A percentile compares a stretch with the other conserved stretches of the same genome.
Conservation (phyloP, 2,113 vertebrate species). For the Tragelaphus imberbis region DNA sequence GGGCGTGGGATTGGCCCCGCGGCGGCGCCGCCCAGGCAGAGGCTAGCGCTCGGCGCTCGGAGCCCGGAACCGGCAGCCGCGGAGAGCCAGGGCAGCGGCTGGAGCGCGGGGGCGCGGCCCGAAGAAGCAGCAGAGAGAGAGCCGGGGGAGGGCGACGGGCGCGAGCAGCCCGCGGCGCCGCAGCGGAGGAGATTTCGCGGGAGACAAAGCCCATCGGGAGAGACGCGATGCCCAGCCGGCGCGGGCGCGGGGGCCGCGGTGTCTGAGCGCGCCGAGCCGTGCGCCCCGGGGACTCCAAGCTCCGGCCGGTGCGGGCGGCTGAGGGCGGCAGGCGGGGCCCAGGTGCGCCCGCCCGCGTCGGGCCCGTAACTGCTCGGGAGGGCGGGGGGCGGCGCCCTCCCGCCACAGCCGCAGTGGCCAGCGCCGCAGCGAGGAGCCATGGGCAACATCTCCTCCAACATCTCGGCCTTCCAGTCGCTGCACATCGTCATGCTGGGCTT, state of each 20-base stretch:
- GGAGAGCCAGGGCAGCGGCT: neutral
- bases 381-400: conserved; percentile 65
- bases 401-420: conserved; percentile 66
- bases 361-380: conserved; percentile 24
- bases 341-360: conserved; percentile 18
- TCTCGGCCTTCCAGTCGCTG: conserved; percentile 96
- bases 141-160: neutral
- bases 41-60: neutral
- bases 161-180: neutral
- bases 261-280: conserved; percentile 5
- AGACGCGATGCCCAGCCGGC: neutral
- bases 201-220: conserved; percentile 32
- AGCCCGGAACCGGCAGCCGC: neutral
- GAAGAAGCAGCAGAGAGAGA: conserved; percentile 49
- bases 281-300: neutral
- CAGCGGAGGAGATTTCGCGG: neutral
- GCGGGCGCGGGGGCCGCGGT: neutral
- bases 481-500: conserved; percentile 98
- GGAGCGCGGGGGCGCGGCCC: conserved; percentile 46
- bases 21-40: neutral
- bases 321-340: conserved; percentile 34
- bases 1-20: neutral
- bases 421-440: conserved; percentile 77
- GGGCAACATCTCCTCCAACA: conserved; percentile 97
- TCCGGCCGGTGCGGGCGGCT: neutral